These are phyloP conservation scores for Rhinogobio ventralis DNA, from an alignment of 2,797 vertebrate genomes.

Conservation along the genomic window DNA sequence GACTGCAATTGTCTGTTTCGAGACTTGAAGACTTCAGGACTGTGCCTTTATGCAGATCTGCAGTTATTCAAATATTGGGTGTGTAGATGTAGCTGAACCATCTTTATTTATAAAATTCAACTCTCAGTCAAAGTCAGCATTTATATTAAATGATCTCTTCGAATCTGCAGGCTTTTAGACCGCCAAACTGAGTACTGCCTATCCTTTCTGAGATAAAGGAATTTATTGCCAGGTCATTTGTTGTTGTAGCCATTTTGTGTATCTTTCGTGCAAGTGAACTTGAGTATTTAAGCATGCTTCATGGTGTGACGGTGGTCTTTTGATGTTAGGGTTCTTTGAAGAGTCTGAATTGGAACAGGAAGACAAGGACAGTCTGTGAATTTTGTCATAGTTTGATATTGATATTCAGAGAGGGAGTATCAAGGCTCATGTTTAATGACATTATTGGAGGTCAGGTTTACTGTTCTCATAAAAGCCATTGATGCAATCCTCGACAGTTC, in stretches of 20 bases:
- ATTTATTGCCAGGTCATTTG: slow-evolving; percentile 51
- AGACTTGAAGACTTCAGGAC: slow-evolving; percentile 45
- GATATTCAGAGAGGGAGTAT: slow-evolving; percentile 18
- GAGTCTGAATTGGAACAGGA: slow-evolving; percentile 16
- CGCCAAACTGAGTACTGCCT: slow-evolving; percentile 53
- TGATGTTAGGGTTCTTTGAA: slow-evolving; percentile 13
- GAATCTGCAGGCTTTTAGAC: slow-evolving; percentile 53
- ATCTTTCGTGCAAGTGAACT: slow-evolving; percentile 30
- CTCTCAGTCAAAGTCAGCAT: slow-evolving; percentile 73
- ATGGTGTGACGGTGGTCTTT: slow-evolving; percentile 28
- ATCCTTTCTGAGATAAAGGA: slow-evolving; percentile 60
- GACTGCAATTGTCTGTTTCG: slow-evolving; percentile 20
- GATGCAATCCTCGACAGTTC: neutral
- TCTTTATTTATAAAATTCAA: slow-evolving; percentile 48
- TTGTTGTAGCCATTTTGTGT: slow-evolving; percentile 58
- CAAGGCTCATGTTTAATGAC: slow-evolving; percentile 1
- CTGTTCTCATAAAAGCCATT: neutral
- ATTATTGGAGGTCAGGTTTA: slow-evolving; percentile 1
- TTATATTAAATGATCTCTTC: slow-evolving; percentile 79
- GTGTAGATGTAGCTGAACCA: slow-evolving; percentile 40
- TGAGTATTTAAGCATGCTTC: slow-evolving; percentile 45
- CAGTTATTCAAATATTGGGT: slow-evolving; percentile 23
- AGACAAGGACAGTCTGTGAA: neutral
- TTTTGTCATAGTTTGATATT: neutral
- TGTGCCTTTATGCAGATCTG: slow-evolving; percentile 55